Evolutionary conservation across 2,888 invertebrate species (phyloP).

Genomic region (Dichetophora obliterata): DNA sequence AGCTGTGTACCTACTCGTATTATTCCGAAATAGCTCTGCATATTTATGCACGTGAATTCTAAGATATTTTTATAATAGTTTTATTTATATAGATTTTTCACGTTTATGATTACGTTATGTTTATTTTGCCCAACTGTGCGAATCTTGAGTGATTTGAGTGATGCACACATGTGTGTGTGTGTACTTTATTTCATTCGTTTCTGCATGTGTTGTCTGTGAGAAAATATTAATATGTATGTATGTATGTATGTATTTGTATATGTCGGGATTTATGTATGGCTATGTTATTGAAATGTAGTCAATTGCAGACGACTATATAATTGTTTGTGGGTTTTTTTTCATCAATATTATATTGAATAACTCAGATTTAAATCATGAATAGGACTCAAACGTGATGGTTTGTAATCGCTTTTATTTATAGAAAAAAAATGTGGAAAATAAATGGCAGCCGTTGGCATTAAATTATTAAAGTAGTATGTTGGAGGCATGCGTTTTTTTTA

Average conservation of each 20-base stretch:
- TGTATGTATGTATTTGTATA: background rate
- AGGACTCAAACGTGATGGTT: background rate
- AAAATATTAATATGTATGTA: background rate
- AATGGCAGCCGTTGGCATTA: too few species aligned
- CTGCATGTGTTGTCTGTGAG: background rate
- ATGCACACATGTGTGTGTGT: too few species aligned
- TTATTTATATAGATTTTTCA: background rate
- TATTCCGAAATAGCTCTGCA: background rate
- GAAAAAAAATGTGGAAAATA: too few species aligned
- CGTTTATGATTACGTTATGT: slow-evolving; percentile 9
- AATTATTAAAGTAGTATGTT: too few species aligned
- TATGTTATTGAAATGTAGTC: slow-evolving; percentile 3
- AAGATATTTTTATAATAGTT: slow-evolving; percentile 5
- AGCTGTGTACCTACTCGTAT: background rate
- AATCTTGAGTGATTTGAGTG: too few species aligned
- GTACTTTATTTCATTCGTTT: too few species aligned
- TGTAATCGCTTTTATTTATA: background rate
- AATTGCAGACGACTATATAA: background rate
- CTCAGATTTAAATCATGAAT: background rate
- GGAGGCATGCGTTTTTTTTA: too few species aligned
- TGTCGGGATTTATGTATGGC: background rate
- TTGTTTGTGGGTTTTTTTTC: background rate
- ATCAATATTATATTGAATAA: background rate
- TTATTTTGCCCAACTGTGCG: slow-evolving; percentile 1
- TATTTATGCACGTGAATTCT: slow-evolving; percentile 15